phyloP scores from a whole-genome alignment of 2,113 vertebrate species.

The Oryzias melastigma region DNA sequence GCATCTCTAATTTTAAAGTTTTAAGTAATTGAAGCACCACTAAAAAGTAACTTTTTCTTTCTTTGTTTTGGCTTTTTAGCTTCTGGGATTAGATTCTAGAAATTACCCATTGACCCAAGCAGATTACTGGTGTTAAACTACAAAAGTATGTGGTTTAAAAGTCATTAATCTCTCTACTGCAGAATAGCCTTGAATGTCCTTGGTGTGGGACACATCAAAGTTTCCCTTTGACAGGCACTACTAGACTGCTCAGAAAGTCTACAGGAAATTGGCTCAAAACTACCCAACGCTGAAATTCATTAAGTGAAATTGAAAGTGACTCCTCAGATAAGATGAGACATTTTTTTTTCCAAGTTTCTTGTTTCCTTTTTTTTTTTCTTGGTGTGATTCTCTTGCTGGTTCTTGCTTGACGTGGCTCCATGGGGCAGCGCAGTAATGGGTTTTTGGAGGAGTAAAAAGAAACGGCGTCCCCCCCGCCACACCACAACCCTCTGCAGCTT shows the following conservation, averaged over 20 bases:
- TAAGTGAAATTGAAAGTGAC: neutral
- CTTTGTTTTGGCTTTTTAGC: neutral
- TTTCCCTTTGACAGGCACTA: neutral
- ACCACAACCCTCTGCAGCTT: constrained; percentile 32
- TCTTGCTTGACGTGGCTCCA: constrained; percentile 32
- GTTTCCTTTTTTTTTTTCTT: neutral
- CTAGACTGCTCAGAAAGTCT: neutral
- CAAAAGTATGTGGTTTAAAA: neutral
- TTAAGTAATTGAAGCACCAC: no score
- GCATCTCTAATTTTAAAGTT: no score
- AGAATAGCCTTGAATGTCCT: neutral
- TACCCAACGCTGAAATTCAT: neutral
- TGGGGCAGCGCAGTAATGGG: constrained; percentile 44
- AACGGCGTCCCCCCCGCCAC: constrained; percentile 38
- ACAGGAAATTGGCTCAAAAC: neutral
- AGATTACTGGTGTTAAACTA: neutral
- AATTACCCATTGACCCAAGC: neutral
- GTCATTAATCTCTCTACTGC: neutral
- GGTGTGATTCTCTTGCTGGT: constrained; percentile 17
- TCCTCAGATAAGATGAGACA: neutral
- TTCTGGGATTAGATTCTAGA: neutral
- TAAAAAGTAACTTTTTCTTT: neutral
- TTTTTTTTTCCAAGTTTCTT: neutral
- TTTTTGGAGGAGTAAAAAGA: constrained; percentile 51
- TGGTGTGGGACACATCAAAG: neutral